Evolutionary conservation across 2,888 invertebrate genomes (phyloP), one percentile per base, ranked within the genome.

Genomic region (Elegia similella): DNA sequence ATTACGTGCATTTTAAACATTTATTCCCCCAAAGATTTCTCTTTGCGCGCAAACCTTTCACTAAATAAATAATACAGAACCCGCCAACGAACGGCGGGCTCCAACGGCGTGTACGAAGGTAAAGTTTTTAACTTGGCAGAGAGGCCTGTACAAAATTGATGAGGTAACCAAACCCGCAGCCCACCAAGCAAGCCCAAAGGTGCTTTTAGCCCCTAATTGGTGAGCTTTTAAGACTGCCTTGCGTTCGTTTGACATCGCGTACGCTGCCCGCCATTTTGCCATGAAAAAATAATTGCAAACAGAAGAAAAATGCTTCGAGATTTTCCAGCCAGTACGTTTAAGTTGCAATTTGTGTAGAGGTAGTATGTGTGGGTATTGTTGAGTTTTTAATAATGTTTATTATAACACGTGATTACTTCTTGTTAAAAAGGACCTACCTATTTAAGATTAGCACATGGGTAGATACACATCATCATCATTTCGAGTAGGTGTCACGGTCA

Each of bases 161-260:
- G 90, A 89, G 85, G 73, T 75, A 82, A 74, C 75, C 79, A 84
- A 86, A 78, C 78, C 72, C 69, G 72, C 69, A 48, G 23, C 56
- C 72, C 73, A 76, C 76, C 80, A 80, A 78, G 76, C 80, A 70
- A 70, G 70, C 86, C 76, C 87, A 86, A 85, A 88, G 91, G 90
- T 91, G 92, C 92, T 92, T 92, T 92, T 92, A 92, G 89, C 77
- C 82, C 85, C 80, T 92, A 92, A 92, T 92, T 92, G 92, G 87
- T 81, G 76, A 84, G 92, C 92, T 92, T 92, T 92, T 92, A 92
- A 92, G 91, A 91, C 87, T 86, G 73, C 86, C 87, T 83, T 81
- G 79, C 79, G 78, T 86, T 87, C 86, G 84, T 88, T 87, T 86
- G 83, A 85, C 86, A 75, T 84, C 72, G 63, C 65, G 76, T 78